Conservation (phyloP, 2,888 invertebrate genomes). For the Rapana venosa region DNA sequence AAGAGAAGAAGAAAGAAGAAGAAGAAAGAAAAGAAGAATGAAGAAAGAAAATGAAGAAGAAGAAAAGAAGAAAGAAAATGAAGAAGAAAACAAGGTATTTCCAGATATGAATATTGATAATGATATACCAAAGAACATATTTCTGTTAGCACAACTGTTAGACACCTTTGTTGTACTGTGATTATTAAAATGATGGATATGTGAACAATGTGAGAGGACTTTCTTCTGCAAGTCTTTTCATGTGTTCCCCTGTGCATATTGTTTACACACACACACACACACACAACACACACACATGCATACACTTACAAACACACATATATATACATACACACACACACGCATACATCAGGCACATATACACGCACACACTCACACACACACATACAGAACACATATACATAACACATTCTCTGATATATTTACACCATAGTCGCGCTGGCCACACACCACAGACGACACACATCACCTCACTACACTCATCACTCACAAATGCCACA, state of each 20-base stretch:
- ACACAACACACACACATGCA: neutral
- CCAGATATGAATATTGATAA: neutral
- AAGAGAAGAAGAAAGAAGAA: neutral
- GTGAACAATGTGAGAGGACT: too few relatives aligned
- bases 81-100: neutral
- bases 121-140: neutral
- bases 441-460: too few relatives aligned
- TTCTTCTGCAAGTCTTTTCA: too few relatives aligned
- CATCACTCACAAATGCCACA: too few relatives aligned
- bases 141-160: neutral
- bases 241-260: too few relatives aligned
- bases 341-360: too few relatives aligned
- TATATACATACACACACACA: neutral
- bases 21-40: neutral
- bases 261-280: neutral
- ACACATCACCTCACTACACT: too few relatives aligned
- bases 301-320: neutral
- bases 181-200: too few relatives aligned
- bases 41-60: neutral
- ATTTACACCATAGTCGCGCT: too few relatives aligned
- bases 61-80: neutral
- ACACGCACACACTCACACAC: neutral
- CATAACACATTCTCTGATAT: too few relatives aligned
- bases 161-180: neutral
- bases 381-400: too few relatives aligned